Evolutionary conservation across 2,888 invertebrate species (phyloP).

Genomic region (Trisateles emortualis): DNA sequence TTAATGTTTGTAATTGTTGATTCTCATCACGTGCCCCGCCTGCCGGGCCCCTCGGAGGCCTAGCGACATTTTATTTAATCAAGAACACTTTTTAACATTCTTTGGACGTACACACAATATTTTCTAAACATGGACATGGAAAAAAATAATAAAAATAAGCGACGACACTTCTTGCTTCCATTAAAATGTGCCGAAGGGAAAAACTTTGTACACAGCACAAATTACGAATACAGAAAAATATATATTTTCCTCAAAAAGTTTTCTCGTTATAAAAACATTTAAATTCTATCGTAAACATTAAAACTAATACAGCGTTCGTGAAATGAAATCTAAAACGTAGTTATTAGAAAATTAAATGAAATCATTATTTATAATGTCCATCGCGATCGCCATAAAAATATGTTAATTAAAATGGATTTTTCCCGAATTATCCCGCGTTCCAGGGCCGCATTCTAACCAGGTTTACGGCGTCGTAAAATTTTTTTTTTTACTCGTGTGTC

Average conservation of each 20-base stretch:
- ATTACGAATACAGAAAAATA: conserved; percentile 21
- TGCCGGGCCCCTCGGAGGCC: conserved; percentile 57
- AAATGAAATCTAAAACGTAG: conserved; percentile 27
- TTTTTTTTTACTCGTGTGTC: conserved; percentile 63
- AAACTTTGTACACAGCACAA: conserved; percentile 15
- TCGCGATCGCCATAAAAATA: conserved; percentile 60
- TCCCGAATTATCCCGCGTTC: conserved; percentile 65
- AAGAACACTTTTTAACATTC: conserved; percentile 84
- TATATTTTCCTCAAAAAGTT: neutral
- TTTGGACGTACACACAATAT: conserved; percentile 68
- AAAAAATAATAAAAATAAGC: conserved; percentile 55
- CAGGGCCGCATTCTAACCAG: conserved; percentile 65
- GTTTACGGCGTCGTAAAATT: conserved; percentile 70
- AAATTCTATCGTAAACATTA: conserved; percentile 17
- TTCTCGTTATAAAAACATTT: conserved; percentile 16
- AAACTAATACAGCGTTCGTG: conserved; percentile 9
- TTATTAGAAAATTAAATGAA: conserved; percentile 46
- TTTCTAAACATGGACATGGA: conserved; percentile 55
- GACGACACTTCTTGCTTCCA: conserved; percentile 58
- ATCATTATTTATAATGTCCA: conserved; percentile 58
- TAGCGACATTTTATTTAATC: conserved; percentile 84
- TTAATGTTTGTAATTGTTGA: conserved; percentile 62
- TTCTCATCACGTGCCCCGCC: conserved; percentile 72
- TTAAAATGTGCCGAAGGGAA: conserved; percentile 32
- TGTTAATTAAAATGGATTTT: conserved; percentile 78